Evolutionary conservation across 2,113 vertebrate species (phyloP).

Genomic region (Acrocephalus kingi): DNA sequence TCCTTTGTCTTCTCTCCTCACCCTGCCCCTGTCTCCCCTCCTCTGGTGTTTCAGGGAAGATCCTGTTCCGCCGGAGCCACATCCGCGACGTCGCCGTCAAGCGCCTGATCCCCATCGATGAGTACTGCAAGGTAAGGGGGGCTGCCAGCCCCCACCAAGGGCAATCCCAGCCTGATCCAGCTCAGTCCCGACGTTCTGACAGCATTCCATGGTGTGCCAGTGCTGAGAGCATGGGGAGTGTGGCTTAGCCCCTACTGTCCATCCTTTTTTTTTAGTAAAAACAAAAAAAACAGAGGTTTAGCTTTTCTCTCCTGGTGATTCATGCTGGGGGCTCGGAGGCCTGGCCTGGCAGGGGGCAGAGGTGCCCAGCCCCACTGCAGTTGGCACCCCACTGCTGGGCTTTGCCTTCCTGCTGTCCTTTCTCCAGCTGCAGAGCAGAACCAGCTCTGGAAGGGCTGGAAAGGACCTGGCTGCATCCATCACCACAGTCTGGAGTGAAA

Average conservation of each 20-base stretch:
- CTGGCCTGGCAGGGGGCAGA: background rate
- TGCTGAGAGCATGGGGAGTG: accelerated
- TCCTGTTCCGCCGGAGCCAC: constrained; percentile 95
- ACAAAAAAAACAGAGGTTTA: background rate
- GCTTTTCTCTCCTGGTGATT: accelerated
- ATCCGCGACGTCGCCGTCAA: constrained; percentile 97
- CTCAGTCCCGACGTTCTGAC: background rate
- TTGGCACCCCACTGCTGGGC: background rate
- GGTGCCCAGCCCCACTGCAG: background rate
- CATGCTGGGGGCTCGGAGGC: background rate
- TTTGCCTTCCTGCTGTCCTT: background rate
- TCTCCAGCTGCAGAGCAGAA: background rate
- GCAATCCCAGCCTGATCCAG: background rate
- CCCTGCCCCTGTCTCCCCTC: background rate
- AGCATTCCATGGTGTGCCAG: background rate
- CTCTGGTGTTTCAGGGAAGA: constrained; percentile 85
- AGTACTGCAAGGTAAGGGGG: constrained; percentile 93
- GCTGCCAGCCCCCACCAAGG: background rate
- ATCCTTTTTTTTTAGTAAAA: background rate
- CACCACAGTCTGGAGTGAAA: background rate
- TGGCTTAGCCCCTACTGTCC: background rate
- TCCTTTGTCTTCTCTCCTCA: background rate
- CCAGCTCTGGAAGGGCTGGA: background rate
- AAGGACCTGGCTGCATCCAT: background rate
- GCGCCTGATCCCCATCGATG: constrained; percentile 92